Percentiles rank a stretch among this genome's conserved stretches.
Evolutionary conservation across 2,888 invertebrate species (phyloP).

Genomic region (Onthophagus sagittarius): DNA sequence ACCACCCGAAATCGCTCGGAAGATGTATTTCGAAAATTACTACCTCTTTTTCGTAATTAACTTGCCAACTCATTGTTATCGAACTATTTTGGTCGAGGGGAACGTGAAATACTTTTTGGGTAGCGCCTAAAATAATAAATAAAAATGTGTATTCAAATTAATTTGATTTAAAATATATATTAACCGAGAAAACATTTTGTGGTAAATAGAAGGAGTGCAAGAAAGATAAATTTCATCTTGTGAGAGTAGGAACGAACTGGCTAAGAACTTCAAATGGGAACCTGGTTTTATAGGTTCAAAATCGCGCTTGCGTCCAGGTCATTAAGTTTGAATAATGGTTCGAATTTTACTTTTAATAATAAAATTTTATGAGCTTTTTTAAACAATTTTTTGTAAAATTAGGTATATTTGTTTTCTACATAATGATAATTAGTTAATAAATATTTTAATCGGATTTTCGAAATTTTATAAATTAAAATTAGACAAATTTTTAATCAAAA

Average conservation of each 20-base stretch:
- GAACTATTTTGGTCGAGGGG: conserved; percentile 46
- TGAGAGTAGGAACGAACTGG: background rate
- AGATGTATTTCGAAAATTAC: conserved; percentile 54
- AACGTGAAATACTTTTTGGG: conserved; percentile 39
- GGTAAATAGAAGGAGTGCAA: background rate
- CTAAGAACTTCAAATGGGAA: background rate
- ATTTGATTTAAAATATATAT: background rate
- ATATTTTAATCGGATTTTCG: no score
- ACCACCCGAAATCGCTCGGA: conserved; percentile 60
- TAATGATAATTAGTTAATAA: background rate
- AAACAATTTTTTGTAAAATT: background rate
- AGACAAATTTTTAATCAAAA: no score
- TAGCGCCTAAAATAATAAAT: background rate
- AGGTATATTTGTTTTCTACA: background rate
- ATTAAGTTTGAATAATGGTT: background rate
- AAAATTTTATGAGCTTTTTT: background rate
- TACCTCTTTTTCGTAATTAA: conserved; percentile 46
- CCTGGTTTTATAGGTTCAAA: background rate
- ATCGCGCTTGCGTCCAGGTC: background rate
- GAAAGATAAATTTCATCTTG: background rate
- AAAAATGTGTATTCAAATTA: background rate
- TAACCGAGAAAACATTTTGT: background rate
- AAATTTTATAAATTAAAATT: no score
- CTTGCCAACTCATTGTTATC: conserved; percentile 49
- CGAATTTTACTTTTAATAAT: background rate